Base-by-base conservation (phyloP, 2,888 invertebrate genomes). In the Zygothrica quintamaculata region DNA sequence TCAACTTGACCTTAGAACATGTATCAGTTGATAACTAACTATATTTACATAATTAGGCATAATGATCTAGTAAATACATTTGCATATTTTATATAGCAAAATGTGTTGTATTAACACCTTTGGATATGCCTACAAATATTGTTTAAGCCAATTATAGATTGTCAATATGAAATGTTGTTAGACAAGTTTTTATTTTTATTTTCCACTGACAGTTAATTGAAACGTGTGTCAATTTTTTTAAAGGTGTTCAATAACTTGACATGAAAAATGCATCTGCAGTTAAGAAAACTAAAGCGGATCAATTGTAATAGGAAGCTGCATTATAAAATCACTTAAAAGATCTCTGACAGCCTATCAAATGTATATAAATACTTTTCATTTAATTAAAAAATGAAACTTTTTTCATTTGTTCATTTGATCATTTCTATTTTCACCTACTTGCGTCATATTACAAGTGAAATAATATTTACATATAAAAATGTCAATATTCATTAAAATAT, bases 241-340 rank as follows among this genome's bases (percentile, higher is more conserved):
- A n/a, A 66, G 77, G 84, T 78, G 60, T 79, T 73, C 74, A 57
- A 73, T 78, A 84, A 70, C 70, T 39, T 61, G 81, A 67, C 81
- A 71, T 59, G 61, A 55, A 46, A 79, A 84, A 61, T 61, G 61
- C 80, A 76, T 65, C 62, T 61, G 43, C 58, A 39, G 46, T 59
- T 15, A 36, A 39, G 34, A 48, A 62, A 56, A 61, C n/a, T 39
- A 44, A 57, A 62, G 51, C 71, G 43, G 62, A 57, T 72, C 58
- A 72, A 59, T 68, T 56, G 58, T 29, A 68, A 59, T 31, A 11
- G 47, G 62, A 62, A 58, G 55, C 68, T 57, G 15, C 7, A 7
- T 1, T 9, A n/a, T 18, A 33, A 16, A 37, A 33, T 34, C 51
- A 18, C n/a, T 33, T 33, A 34, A 31, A 22, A 46, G 26, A 37